Evolutionary conservation across 2,797 vertebrate species (phyloP), one percentile per base, ranked within the genome.

Genomic region (Meriones psammophilus): DNA sequence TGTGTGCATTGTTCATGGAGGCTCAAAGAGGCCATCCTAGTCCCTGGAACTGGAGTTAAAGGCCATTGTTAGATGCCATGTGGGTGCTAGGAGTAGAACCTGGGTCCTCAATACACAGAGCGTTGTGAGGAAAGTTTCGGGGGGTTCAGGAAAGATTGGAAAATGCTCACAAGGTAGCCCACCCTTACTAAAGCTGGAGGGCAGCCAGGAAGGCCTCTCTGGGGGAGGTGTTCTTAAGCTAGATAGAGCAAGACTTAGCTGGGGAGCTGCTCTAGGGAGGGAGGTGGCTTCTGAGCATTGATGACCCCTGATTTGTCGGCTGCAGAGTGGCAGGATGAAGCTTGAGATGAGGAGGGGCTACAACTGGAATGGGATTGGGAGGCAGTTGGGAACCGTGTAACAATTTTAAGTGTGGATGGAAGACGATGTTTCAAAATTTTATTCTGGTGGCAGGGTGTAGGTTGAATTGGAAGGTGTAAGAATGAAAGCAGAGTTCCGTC

Each of bases 341-440:
- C 94, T 30, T 56, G 84, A 68, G 81, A 77, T 68, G 81, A 71
- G 18, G 46, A 95, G 66, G 33, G 42, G 22, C 42, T 18, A 73
- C 46, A n/a, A n/a, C 18, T 58, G 91, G 90, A 83, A 24, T 87
- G n/a, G 58, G 83, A 83, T 93, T 88, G 77, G 81, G 78, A 88
- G 79, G 69, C n/a, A 68, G 4, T 92, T 96, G 86, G 69, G 76
- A 86, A 60, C 69, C 81, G 87, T 68, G 74, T 89, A 79, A 94
- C 33, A 14, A 79, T 89, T 95, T 95, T 96, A 96, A 92, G n/a
- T 26, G 22, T 96, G 62, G 39, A 54, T 96, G 58, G 85, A 46
- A 86, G 88, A 60, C 79, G 58, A 83, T 56, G 13, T 96, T 96
- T 86, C 71, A 92, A 60, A 93, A 78, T 18, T 36, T 64, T 92